These are phyloP conservation scores for Drosophila dives DNA, from an alignment of 2,888 invertebrate genomes.

Conservation along the genomic window DNA sequence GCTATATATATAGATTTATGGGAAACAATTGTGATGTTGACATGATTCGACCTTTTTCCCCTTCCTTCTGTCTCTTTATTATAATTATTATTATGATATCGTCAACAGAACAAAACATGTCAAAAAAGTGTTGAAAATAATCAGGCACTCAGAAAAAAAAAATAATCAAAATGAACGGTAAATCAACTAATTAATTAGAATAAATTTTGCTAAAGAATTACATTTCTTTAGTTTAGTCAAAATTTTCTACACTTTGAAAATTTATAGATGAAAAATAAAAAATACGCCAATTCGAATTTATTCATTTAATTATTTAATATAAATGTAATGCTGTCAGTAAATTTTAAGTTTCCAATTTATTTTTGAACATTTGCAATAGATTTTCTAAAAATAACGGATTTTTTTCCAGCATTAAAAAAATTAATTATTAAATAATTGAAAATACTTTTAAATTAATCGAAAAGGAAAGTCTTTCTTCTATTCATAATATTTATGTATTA, in stretches of 20 bases:
- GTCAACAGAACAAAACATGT: not conserved
- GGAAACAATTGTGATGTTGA: not conserved
- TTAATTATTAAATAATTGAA: not conserved
- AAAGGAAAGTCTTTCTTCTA: not conserved
- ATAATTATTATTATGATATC: not conserved
- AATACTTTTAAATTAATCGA: not conserved
- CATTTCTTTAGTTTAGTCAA: not conserved
- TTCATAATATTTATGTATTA: not conserved
- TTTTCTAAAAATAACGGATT: too few species aligned
- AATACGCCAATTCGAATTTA: too few species aligned
- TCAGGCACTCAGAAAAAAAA: not conserved
- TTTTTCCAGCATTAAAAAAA: not conserved
- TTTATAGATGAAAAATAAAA: too few species aligned
- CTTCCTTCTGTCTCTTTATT: not conserved
- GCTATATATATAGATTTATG: not conserved
- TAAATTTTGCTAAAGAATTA: not conserved
- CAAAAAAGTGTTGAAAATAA: not conserved
- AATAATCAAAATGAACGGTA: not conserved
- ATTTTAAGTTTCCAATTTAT: too few species aligned
- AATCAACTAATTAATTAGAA: not conserved
- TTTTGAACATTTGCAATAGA: too few species aligned
- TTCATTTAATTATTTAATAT: too few species aligned
- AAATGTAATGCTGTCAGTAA: too few species aligned
- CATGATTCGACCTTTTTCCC: not conserved
- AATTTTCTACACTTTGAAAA: too few species aligned